Conservation (phyloP, 2,113 vertebrate species). For the Sminthopsis crassicaudata region DNA sequence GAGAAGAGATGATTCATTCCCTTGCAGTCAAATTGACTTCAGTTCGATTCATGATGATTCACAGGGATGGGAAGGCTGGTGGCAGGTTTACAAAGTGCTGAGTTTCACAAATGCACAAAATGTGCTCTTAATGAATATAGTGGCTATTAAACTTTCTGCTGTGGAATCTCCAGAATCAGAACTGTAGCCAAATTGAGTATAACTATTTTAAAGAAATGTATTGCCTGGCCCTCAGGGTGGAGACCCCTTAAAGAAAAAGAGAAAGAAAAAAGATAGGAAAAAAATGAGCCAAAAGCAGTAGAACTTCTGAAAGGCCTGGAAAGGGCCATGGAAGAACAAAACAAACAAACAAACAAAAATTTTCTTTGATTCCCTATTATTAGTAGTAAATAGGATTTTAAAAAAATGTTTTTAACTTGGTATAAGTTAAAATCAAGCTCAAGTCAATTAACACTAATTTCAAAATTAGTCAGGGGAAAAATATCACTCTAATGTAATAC, state of each 20-base stretch:
- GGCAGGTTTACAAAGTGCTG: neutral
- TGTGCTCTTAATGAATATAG: rapidly evolving
- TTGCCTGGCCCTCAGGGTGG: no score
- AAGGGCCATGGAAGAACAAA: neutral
- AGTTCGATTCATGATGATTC: neutral
- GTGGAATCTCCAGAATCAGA: neutral
- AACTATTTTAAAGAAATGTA: neutral
- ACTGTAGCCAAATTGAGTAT: neutral
- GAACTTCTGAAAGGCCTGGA: neutral
- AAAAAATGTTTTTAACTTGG: neutral
- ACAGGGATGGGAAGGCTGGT: rapidly evolving
- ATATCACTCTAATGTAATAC: neutral
- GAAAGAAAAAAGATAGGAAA: neutral
- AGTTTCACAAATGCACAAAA: neutral
- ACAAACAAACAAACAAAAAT: neutral
- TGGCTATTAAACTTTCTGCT: rapidly evolving
- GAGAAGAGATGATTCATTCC: neutral
- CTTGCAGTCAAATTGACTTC: neutral
- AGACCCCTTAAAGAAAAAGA: neutral
- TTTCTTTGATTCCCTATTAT: neutral
- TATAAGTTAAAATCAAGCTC: neutral
- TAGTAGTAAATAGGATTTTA: neutral
- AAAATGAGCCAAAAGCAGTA: neutral
- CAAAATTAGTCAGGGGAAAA: neutral
- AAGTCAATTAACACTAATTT: neutral